Conservation (phyloP, 2,888 invertebrate genomes). For the Ypsolopha sequella region DNA sequence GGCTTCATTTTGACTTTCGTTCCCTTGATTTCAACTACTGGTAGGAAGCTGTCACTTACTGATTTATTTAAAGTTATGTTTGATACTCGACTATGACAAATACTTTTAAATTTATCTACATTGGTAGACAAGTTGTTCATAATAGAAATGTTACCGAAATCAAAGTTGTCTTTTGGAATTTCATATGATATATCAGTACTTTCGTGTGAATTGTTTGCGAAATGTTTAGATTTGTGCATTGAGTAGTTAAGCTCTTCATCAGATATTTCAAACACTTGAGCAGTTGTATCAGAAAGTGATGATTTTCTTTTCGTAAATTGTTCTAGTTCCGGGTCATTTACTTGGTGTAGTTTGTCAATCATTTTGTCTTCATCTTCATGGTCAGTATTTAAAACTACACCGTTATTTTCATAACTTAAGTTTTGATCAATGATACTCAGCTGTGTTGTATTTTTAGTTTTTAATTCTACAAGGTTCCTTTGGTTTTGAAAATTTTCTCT, state of each 20-base stretch:
- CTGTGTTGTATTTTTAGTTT: too few species aligned
- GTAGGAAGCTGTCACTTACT: slow-evolving; percentile 19
- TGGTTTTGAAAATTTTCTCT: too few species aligned
- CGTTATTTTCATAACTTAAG: too few species aligned
- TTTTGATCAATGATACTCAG: too few species aligned
- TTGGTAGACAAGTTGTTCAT: slow-evolving; percentile 19
- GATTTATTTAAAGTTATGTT: slow-evolving; percentile 5
- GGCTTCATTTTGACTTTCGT: slow-evolving; percentile 12
- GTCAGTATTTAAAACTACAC: too few species aligned
- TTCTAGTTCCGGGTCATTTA: neutral
- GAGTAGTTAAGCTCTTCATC: slow-evolving; percentile 78
- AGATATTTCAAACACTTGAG: slow-evolving; percentile 46
- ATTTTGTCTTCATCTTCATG: too few species aligned
- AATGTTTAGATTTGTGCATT: slow-evolving; percentile 35
- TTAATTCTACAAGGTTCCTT: too few species aligned
- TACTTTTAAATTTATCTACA: neutral
- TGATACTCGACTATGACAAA: slow-evolving; percentile 7
- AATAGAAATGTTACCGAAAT: slow-evolving; percentile 30
- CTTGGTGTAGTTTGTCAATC: neutral
- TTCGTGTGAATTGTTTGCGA: slow-evolving; percentile 14
- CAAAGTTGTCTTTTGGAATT: slow-evolving; percentile 15
- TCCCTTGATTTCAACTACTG: slow-evolving; percentile 20
- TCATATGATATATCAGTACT: neutral
- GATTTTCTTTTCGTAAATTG: neutral
- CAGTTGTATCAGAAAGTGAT: slow-evolving; percentile 9